These are phyloP conservation scores for Cylloceria caligata DNA, from an alignment of 2,888 invertebrate genomes.

Conservation along the genomic window DNA sequence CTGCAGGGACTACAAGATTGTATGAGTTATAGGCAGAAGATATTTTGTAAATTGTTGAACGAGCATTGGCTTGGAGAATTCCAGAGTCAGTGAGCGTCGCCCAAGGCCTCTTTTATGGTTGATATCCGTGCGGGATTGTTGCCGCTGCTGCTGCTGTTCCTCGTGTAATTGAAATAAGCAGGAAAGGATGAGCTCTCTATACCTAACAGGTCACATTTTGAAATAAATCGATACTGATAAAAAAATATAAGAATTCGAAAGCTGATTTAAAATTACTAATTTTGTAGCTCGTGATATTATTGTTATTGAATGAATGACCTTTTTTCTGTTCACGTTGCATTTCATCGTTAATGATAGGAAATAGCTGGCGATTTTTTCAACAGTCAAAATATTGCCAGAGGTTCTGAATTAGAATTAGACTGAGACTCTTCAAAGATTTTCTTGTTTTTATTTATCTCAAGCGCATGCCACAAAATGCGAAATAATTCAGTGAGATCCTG, in stretches of 20 bases:
- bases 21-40: background rate
- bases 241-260: too few relatives aligned
- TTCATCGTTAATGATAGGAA: conserved; percentile 43
- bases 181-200: background rate
- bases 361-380: conserved; percentile 13
- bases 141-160: background rate
- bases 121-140: background rate
- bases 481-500: conserved; percentile 48
- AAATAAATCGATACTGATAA: too few relatives aligned
- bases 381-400: conserved; percentile 23
- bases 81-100: background rate
- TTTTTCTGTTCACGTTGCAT: background rate
- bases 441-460: background rate
- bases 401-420: background rate
- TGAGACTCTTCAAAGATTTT: background rate
- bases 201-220: background rate
- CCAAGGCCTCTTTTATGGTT: conserved; percentile 8
- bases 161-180: background rate
- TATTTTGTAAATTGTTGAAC: conserved; percentile 41
- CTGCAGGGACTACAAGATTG: background rate
- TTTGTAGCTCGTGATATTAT: too few relatives aligned
- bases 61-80: conserved; percentile 40
- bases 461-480: background rate
- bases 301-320: too few relatives aligned
- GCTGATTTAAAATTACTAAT: too few relatives aligned